phyloP scores from a whole-genome alignment of 2,888 invertebrate genomes.

The Pharmacophagus antenor region DNA sequence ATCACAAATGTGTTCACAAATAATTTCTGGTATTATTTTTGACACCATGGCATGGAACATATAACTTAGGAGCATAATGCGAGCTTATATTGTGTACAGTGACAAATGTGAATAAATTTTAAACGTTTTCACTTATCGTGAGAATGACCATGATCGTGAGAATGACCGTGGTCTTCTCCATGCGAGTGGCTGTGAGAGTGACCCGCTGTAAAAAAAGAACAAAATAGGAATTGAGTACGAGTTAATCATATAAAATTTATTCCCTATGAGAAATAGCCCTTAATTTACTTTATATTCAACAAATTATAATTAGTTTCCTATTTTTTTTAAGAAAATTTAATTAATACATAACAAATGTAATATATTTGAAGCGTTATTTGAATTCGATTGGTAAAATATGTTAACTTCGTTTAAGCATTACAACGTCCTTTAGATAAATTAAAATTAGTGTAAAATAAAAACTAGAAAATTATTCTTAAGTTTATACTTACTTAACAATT shows the following conservation, averaged over 20 bases:
- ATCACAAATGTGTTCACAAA: conserved; percentile 16
- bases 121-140: conserved; percentile 31
- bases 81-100: not conserved
- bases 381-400: not conserved
- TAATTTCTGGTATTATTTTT: not conserved
- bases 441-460: too few relatives aligned
- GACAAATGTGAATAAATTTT: not conserved
- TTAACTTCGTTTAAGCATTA: not conserved
- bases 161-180: conserved; percentile 45
- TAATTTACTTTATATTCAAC: not conserved
- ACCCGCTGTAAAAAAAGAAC: conserved; percentile 51
- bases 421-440: not conserved
- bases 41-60: conserved; percentile 1
- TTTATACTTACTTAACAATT: conserved; percentile 80
- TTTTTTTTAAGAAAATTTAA: too few relatives aligned
- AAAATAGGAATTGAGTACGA: not conserved
- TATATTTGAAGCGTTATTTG: not conserved
- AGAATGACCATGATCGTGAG: conserved; percentile 40
- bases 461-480: not conserved
- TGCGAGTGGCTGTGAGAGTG: conserved; percentile 60
- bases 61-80: not conserved
- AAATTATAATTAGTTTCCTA: not conserved
- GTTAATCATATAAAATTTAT: not conserved
- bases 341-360: too few relatives aligned
- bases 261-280: not conserved